Conservation (phyloP, 2,888 invertebrate genomes). For the Orthonychiurus folsomi region DNA sequence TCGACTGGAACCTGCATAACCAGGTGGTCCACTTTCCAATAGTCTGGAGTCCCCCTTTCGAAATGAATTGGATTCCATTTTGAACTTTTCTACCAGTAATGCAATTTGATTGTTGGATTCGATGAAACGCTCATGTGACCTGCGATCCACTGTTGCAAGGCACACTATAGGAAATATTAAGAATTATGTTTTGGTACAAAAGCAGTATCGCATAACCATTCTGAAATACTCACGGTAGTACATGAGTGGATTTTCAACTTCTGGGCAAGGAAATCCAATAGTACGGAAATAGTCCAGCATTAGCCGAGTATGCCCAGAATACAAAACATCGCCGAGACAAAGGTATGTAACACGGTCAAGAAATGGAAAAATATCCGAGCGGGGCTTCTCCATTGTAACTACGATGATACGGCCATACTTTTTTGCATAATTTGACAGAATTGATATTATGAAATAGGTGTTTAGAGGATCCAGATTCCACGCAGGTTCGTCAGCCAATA, state of each 20-base stretch:
- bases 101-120: slow-evolving; percentile 91
- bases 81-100: slow-evolving; percentile 82
- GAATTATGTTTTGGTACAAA: background rate
- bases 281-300: slow-evolving; percentile 90
- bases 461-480: slow-evolving; percentile 90
- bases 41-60: slow-evolving; percentile 50
- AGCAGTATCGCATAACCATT: slow-evolving; percentile 1
- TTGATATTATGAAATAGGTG: slow-evolving; percentile 88
- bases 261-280: slow-evolving; percentile 93
- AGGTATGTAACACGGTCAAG: slow-evolving; percentile 82
- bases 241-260: slow-evolving; percentile 94
- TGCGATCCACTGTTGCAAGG: slow-evolving; percentile 64
- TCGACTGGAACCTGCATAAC: slow-evolving; percentile 31
- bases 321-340: slow-evolving; percentile 83
- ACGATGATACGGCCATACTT: slow-evolving; percentile 84
- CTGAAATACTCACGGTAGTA: slow-evolving; percentile 74
- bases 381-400: slow-evolving; percentile 83
- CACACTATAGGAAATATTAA: slow-evolving; percentile 52
- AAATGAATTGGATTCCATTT: slow-evolving; percentile 69
- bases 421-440: slow-evolving; percentile 74
- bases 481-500: slow-evolving; percentile 87
- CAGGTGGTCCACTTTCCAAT: slow-evolving; percentile 37
- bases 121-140: slow-evolving; percentile 80
- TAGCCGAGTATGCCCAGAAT: slow-evolving; percentile 80
- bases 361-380: slow-evolving; percentile 91